Conservation (phyloP, 1,140 invertebrate genomes). For the Bombyx mandarina region DNA sequence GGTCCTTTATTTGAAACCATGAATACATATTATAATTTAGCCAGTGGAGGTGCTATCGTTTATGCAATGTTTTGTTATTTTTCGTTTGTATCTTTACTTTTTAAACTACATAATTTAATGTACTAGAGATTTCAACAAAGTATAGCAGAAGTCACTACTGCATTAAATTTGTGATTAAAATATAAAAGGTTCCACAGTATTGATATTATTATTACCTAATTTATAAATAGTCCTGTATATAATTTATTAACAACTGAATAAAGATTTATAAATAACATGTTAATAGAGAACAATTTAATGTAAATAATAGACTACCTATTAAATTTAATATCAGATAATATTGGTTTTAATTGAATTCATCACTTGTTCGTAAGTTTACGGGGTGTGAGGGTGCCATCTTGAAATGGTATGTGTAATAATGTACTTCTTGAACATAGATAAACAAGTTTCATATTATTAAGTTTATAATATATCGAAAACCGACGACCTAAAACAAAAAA, state of each 20-base stretch:
- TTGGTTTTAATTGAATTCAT: constrained; percentile 36
- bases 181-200: constrained; percentile 58
- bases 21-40: constrained; percentile 9
- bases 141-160: too few species aligned
- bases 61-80: constrained; percentile 9
- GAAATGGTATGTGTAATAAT: background rate
- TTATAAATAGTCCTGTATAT: constrained; percentile 57
- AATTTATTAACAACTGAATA: constrained; percentile 67
- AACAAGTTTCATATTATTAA: too few species aligned
- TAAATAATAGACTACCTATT: constrained; percentile 70
- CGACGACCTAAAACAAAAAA: too few species aligned
- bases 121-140: too few species aligned
- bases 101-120: too few species aligned
- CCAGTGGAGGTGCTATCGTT: constrained; percentile 57
- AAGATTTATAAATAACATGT: constrained; percentile 67
- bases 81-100: too few species aligned
- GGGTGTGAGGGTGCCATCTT: background rate
- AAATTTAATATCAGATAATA: constrained; percentile 68
- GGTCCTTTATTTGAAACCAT: too few species aligned
- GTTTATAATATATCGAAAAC: too few species aligned
- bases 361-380: background rate
- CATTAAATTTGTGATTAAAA: constrained; percentile 19
- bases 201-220: constrained; percentile 39
- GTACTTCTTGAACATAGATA: too few species aligned
- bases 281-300: constrained; percentile 70